A percentile compares a stretch with the other conserved stretches of the same genome.
These are phyloP conservation scores for Microctenopoma steveboyesi DNA, from an alignment of 2,797 vertebrate species.

Conservation along the genomic window DNA sequence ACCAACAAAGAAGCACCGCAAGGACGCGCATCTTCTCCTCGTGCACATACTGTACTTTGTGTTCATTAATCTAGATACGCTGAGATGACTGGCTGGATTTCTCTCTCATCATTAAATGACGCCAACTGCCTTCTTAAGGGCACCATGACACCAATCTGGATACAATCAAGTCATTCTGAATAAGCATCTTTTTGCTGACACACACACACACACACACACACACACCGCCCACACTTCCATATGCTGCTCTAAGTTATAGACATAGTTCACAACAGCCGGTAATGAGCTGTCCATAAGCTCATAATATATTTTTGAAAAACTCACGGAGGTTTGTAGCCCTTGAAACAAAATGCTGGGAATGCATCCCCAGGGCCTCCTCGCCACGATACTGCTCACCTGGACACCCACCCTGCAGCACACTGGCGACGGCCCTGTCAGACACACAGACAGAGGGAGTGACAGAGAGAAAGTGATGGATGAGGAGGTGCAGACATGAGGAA, in stretches of 20 bases:
- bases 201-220: constrained; percentile 32
- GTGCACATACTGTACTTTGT: constrained; percentile 4
- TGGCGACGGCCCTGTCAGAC: constrained; percentile 91
- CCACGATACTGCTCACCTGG: constrained; percentile 92
- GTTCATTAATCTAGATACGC: constrained; percentile 10
- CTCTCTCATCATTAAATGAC: constrained; percentile 22
- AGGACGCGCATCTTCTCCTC: constrained; percentile 29
- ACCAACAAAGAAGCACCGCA: constrained; percentile 38
- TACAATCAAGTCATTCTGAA: not conserved
- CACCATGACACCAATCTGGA: constrained; percentile 10
- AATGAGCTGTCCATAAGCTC: constrained; percentile 23
- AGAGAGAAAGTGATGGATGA: constrained; percentile 25
- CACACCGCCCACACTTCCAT: constrained; percentile 36
- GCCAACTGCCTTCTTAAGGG: constrained; percentile 9
- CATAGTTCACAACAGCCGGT: constrained; percentile 22
- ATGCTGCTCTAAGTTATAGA: constrained; percentile 28
- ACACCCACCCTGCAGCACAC: constrained; percentile 94
- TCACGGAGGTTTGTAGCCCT: constrained; percentile 94
- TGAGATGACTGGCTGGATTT: constrained; percentile 15
- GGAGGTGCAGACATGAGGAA: constrained; percentile 30
- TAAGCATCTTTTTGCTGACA: constrained; percentile 46
- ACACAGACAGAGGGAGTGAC: constrained; percentile 18
- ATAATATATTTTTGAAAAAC: constrained; percentile 68
- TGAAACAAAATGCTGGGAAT: constrained; percentile 92
- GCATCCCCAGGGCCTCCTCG: constrained; percentile 94